Evolutionary conservation across 2,888 invertebrate genomes (phyloP), one percentile per base, ranked within the genome.

Genomic region (Mythimna pallens): DNA sequence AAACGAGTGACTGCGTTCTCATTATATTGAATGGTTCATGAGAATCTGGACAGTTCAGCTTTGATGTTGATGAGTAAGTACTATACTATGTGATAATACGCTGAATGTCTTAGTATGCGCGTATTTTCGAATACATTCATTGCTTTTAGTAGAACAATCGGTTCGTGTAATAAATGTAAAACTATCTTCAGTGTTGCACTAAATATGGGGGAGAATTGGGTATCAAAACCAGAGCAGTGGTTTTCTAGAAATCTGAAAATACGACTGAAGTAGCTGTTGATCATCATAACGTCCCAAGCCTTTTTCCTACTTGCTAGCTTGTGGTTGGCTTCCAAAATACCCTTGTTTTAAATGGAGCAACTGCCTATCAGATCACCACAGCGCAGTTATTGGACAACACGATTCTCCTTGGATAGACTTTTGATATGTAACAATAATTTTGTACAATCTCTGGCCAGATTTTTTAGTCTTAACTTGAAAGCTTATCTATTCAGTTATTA

Each of bases 31-130:
- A 59, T 14, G 20, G 58, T 66, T 70, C 2, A 20, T 14, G 20
- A n/a, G 59, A 64, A 73, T 78, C 22, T 52, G 34, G 73, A 64
- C 17, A 40, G 20, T 36, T n/a, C 36, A 7, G 22, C 66, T 82
- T 80, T 78, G 68, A 82, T 66, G 55, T 73, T 30, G n/a, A 40
- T 30, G 57, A 57, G 10, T 30, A 36, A 54, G 8, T 25, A 10
- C 12, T 43, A 50, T 59, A 17, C 17, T 70, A 9, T 22, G 50
- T 70, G 40, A 22, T 50, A 40, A 34, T 62, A 73, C 30, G 40
- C 52, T 34, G 5, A 55, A 73, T 22, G 30, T 36, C 17, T 47
- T 20, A 47, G 47, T 62, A 57, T 34, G 34, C 9, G 14, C 8
- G 14, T 34, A 47, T 3, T 50, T 30, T 5, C 25, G 36, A 54